phyloP scores from a whole-genome alignment of 2,113 vertebrate species.

The Gopherus flavomarginatus region DNA sequence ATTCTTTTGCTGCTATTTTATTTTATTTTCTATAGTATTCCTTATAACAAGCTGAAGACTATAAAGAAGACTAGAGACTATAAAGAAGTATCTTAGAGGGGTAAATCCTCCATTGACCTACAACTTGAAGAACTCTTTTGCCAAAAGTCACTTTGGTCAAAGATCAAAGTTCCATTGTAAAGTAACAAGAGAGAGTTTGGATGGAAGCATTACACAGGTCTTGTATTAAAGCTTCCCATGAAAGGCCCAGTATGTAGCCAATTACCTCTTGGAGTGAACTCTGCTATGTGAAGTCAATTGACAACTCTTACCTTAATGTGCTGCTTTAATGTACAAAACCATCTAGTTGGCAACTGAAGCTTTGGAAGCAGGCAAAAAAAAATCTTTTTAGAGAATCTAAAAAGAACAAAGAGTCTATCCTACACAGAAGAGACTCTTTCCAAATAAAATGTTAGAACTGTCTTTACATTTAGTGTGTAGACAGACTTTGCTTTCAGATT shows the following conservation, averaged over 20 bases:
- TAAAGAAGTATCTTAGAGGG: accelerated
- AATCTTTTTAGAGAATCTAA: background rate
- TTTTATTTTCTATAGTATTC: background rate
- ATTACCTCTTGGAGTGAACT: background rate
- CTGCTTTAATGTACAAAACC: background rate
- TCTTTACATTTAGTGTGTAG: background rate
- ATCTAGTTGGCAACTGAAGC: background rate
- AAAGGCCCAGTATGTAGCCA: background rate
- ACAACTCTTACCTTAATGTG: background rate
- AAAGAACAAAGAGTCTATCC: background rate
- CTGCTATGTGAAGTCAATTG: background rate
- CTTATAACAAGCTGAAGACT: background rate
- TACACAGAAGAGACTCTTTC: background rate
- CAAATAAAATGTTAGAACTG: background rate
- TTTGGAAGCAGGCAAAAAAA: background rate
- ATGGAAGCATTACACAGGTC: background rate
- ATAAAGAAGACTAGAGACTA: background rate
- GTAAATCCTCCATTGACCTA: background rate
- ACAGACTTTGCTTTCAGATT: background rate
- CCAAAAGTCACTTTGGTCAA: background rate
- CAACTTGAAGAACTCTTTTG: background rate
- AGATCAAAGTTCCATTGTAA: background rate
- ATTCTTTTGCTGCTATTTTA: background rate
- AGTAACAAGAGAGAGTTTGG: background rate
- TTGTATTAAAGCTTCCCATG: background rate